Evolutionary conservation across 2,888 invertebrate genomes (phyloP), one percentile per base, ranked within the genome.

Genomic region (Rhagonycha lutea): DNA sequence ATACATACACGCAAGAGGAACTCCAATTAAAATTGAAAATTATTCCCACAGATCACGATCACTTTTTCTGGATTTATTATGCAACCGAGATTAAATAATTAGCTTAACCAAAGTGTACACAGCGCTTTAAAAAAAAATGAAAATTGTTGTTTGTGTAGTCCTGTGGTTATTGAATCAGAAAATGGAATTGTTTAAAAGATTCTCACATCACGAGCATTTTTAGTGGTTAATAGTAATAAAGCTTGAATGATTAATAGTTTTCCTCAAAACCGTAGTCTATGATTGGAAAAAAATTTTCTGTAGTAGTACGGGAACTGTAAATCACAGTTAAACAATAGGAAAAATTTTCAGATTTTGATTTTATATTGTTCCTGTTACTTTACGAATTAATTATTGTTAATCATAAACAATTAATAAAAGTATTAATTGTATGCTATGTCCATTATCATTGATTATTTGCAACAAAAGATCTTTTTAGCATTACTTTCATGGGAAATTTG

Each of bases 381-480:
- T 47, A 1, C n/a, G 47, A 47, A 47, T 47, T 47, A 47, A 47
- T 47, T 47, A 65, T 24, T 24, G 63, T 65, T 65, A 12, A 65
- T 65, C 8, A 65, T 65, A 65, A 65, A 26, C 26, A 26, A 24
- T 24, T 24, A 65, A 65, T 65, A 24, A n/a, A 65, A 26, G 24
- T 24, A 65, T 24, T 24, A 63, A 63, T 18, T 63, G 18, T n/a
- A 63, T 24, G n/a, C 12, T 65, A 14, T 24, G 8, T n/a, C 23
- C 23, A 65, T 65, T 26, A 65, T 65, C 63, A 65, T 65, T 65
- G 63, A 65, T 65, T 65, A 65, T 65, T 65, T 65, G 18, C 63
- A 14, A 65, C 63, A 65, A 65, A 65, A 26, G 26, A 65, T 23
- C 26, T 65, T 26, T 65, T 65, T 65, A 65, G 26, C 23, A 24